Base-by-base conservation (phyloP, 37 sponge, comb jelly and placozoan genomes). In the Cladorhizidae sp. region DNA sequence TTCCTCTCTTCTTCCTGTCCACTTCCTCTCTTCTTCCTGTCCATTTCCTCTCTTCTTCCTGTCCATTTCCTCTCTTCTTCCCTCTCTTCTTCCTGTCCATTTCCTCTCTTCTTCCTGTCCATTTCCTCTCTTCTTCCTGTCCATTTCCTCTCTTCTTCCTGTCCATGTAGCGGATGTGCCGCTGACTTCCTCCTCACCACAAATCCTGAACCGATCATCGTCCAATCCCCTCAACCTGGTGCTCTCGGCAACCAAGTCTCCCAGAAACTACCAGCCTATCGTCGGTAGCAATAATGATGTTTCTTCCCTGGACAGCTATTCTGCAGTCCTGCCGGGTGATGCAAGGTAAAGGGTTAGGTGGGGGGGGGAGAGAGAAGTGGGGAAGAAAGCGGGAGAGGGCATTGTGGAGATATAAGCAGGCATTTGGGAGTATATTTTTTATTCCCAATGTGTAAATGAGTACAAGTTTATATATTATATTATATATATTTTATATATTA, bases 231-330 rank as follows among this genome's bases (percentile, higher is more conserved):
- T 65, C 31, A 65, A 33, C 35, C 26, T 71, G 2, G 33, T 77
- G 31, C 26, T 22, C 57, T 36, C 70, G 29, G 37, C 73, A n/a
- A 59, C 72, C 43, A 22, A 23, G 51, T 58, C 73, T 59, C 45
- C 35, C 8, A 23, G 82, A 39, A 26, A n/a, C 61, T 81, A 75
- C 67, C 87, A 75, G 22, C 71, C 67, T 69, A 86, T 75, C 70
- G 58, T 35, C 33, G 5, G 22, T 22, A 57, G 40, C 35, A 70
- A 51, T 67, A 40, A 52, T 17, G 71, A 76, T 15, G 32, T 0
- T 61, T 11, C 49, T 32, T 75, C 88, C 1, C 51, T 78, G 25
- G 58, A 85, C 78, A 85, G 86, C 51, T 90, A 90, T 50, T 69
- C 61, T 23, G 43, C 69, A 50, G 91, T 86, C 45, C 72, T 86